Percentiles rank a stretch among this genome's conserved stretches.
These are phyloP conservation scores for Bombus pascuorum DNA, from an alignment of 1,140 invertebrate species.

Conservation along the genomic window DNA sequence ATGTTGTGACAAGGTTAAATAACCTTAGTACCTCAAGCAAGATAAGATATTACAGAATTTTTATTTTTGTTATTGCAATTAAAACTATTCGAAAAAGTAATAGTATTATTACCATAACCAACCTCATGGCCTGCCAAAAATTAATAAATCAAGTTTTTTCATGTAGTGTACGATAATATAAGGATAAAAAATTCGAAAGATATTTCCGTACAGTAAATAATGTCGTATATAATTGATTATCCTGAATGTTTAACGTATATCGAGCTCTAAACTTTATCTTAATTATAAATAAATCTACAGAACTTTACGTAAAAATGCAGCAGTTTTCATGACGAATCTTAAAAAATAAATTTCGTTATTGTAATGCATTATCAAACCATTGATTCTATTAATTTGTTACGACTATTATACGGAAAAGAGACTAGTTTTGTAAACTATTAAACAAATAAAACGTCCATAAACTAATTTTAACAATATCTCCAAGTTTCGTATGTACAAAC, in stretches of 20 bases:
- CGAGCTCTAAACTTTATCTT: slow-evolving; percentile 2
- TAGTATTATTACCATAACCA: slow-evolving; percentile 18
- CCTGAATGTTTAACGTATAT: neutral
- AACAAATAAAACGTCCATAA: slow-evolving; percentile 31
- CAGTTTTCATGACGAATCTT: neutral
- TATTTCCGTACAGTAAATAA: slow-evolving; percentile 17
- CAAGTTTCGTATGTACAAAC: slow-evolving; percentile 15
- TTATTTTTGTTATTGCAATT: neutral
- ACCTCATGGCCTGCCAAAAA: slow-evolving; percentile 40
- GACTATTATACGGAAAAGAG: neutral
- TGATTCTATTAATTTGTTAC: slow-evolving; percentile 22
- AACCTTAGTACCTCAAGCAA: slow-evolving; percentile 4
- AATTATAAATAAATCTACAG: neutral
- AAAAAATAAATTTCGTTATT: slow-evolving; percentile 19
- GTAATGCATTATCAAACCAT: slow-evolving; percentile 22
- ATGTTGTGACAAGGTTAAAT: neutral
- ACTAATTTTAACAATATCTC: slow-evolving; percentile 1
- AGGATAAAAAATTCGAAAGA: neutral
- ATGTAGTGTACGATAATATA: slow-evolving; percentile 9
- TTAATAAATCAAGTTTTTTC: slow-evolving; percentile 10
- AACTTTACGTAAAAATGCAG: neutral
- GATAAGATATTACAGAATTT: neutral
- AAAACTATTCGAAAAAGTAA: neutral
- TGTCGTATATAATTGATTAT: slow-evolving; percentile 1
- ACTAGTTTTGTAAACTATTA: slow-evolving; percentile 25